Percentiles rank a stretch among this genome's conserved stretches.
Conservation (phyloP, 2,113 vertebrate genomes). For the Triplophysa siluroides region DNA sequence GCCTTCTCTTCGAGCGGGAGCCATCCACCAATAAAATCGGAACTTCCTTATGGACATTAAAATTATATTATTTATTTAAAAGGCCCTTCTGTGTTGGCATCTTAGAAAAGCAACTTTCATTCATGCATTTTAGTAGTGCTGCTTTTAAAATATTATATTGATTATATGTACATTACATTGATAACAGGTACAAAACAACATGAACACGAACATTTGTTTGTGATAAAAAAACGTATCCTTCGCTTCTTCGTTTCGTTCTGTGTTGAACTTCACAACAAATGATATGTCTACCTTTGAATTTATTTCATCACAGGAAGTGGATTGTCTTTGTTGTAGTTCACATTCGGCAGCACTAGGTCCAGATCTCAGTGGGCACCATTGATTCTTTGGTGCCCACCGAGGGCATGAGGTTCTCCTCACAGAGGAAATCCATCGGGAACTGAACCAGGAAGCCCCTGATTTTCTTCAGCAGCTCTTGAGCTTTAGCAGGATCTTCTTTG, state of each 20-base stretch:
- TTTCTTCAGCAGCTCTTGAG: slow-evolving; percentile 89
- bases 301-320: neutral
- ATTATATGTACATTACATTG: slow-evolving; percentile 8
- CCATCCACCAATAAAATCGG: neutral
- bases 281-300: neutral
- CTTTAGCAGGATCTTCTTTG: slow-evolving; percentile 78
- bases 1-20: slow-evolving; percentile 8
- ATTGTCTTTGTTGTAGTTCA: slow-evolving; percentile 1
- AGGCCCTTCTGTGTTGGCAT: slow-evolving; percentile 8
- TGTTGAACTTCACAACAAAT: neutral
- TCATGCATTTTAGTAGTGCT: neutral
- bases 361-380: slow-evolving; percentile 95
- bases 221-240: neutral
- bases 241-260: neutral
- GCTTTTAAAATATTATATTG: slow-evolving; percentile 27
- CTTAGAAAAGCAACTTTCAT: neutral
- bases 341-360: slow-evolving; percentile 80
- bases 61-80: slow-evolving; percentile 21
- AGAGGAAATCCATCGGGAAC: slow-evolving; percentile 94
- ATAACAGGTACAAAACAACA: slow-evolving; percentile 19
- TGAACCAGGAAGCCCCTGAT: slow-evolving; percentile 95
- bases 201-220: neutral
- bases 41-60: neutral
- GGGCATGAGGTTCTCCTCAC: slow-evolving; percentile 92
- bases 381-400: slow-evolving; percentile 92